Evolutionary conservation across 2,888 invertebrate species (phyloP).

Genomic region (Drosophila anomelani): DNA sequence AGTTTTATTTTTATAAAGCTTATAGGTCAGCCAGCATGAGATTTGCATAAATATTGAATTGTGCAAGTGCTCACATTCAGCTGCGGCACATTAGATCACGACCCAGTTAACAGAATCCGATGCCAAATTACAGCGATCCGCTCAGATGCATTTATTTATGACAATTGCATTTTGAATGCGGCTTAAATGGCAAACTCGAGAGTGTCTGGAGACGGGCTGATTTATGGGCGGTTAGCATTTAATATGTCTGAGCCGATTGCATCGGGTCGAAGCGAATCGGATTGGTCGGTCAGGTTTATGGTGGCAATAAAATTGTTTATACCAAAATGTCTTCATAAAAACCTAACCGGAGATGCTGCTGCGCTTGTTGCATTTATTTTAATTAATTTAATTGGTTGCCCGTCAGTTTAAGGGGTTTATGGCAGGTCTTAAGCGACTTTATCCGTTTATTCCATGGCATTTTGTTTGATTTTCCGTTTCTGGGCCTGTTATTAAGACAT

Average conservation of each 20-base stretch:
- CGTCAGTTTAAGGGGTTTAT: constrained; percentile 24
- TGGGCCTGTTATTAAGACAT: constrained; percentile 60
- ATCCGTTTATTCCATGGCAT: constrained; percentile 46
- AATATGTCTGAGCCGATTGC: constrained; percentile 48
- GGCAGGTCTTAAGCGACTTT: constrained; percentile 6
- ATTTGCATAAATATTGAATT: constrained; percentile 12
- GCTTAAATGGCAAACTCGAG: constrained; percentile 67
- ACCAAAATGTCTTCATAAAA: constrained; percentile 59
- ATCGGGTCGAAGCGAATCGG: constrained; percentile 26
- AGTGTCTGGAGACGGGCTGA: constrained; percentile 55
- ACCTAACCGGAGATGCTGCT: constrained; percentile 2
- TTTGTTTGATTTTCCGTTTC: constrained; percentile 18
- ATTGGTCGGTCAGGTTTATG: constrained; percentile 45
- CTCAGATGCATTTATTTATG: constrained; percentile 62
- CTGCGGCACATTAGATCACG: constrained; percentile 60
- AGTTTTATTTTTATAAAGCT: background rate
- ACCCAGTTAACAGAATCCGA: constrained; percentile 59
- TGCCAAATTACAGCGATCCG: constrained; percentile 31
- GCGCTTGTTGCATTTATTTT: constrained; percentile 46
- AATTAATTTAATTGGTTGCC: constrained; percentile 65
- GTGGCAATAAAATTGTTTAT: constrained; percentile 62
- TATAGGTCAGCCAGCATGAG: constrained; percentile 22
- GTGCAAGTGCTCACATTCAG: constrained; percentile 33
- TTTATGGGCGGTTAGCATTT: constrained; percentile 63
- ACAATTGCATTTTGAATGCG: constrained; percentile 59